Conservation (phyloP, 2,797 vertebrate species). For the Pipistrellus pygmaeus region DNA sequence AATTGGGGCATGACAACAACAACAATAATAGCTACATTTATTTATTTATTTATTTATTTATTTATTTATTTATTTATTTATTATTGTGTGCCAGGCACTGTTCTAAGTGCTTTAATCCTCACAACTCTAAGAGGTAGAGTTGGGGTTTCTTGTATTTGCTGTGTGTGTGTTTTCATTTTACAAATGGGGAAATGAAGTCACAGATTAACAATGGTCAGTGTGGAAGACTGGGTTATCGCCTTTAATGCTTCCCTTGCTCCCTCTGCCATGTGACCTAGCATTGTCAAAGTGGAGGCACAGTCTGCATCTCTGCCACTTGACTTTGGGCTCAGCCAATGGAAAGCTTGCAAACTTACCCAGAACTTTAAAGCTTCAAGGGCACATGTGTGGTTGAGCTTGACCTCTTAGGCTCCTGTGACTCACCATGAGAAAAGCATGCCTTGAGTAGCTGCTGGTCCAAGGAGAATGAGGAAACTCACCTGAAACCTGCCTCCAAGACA, state of each 20-base stretch:
- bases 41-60: not conserved
- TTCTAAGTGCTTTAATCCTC: not conserved
- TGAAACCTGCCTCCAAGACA: not conserved
- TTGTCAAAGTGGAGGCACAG: not conserved
- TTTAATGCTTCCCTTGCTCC: not conserved
- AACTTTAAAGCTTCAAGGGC: not conserved
- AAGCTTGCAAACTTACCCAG: not conserved
- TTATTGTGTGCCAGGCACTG: not conserved
- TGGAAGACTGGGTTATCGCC: not conserved
- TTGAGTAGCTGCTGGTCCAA: not conserved
- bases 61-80: not conserved
- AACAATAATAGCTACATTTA: not conserved
- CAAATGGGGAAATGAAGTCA: constrained; percentile 2
- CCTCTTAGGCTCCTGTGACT: not conserved
- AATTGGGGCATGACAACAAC: not conserved
- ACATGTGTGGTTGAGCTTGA: not conserved
- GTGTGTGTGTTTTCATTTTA: not conserved
- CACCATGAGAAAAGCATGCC: not conserved
- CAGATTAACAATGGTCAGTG: not conserved
- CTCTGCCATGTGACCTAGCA: not conserved
- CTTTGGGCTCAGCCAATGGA: not conserved
- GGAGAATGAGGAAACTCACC: not conserved
- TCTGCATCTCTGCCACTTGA: not conserved
- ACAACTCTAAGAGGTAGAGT: not conserved
- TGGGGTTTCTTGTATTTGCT: not conserved